These are phyloP conservation scores for Scrobipalpa costella DNA, from an alignment of 2,888 invertebrate genomes.

Conservation along the genomic window DNA sequence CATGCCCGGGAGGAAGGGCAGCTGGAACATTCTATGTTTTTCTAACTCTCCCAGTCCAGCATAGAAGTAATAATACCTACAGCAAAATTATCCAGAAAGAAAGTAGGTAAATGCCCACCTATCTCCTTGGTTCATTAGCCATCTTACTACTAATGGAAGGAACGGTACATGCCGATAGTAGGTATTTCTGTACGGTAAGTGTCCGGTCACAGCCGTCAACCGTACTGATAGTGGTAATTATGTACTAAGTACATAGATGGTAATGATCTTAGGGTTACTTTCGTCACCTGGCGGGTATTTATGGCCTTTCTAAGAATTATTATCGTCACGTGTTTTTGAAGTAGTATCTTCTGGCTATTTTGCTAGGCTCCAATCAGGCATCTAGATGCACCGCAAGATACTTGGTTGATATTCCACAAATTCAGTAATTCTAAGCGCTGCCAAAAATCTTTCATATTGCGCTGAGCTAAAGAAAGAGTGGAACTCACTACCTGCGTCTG, in stretches of 20 bases:
- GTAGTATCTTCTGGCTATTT: too few relatives aligned
- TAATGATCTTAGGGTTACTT: conserved; percentile 1
- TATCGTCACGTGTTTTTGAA: neutral
- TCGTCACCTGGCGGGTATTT: conserved; percentile 3
- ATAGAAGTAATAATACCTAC: too few relatives aligned
- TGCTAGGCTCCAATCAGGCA: too few relatives aligned
- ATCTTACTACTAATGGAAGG: conserved; percentile 40
- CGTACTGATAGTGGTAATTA: neutral
- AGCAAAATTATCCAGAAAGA: neutral
- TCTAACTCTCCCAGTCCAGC: too few relatives aligned
- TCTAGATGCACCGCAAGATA: too few relatives aligned
- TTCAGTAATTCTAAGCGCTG: too few relatives aligned
- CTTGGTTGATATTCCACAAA: too few relatives aligned
- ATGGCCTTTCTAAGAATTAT: neutral
- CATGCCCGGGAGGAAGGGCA: too few relatives aligned
- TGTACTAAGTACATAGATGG: neutral
- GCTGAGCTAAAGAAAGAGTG: too few relatives aligned
- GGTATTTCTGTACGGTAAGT: conserved; percentile 44
- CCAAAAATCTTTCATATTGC: too few relatives aligned
- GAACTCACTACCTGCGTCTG: too few relatives aligned
- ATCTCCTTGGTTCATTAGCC: conserved; percentile 10
- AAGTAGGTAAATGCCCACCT: neutral
- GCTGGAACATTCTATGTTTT: too few relatives aligned
- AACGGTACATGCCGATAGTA: conserved; percentile 44
- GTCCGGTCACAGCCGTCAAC: conserved; percentile 19